phyloP scores from a whole-genome alignment of 2,888 invertebrate species.

The Rutpela maculata region DNA sequence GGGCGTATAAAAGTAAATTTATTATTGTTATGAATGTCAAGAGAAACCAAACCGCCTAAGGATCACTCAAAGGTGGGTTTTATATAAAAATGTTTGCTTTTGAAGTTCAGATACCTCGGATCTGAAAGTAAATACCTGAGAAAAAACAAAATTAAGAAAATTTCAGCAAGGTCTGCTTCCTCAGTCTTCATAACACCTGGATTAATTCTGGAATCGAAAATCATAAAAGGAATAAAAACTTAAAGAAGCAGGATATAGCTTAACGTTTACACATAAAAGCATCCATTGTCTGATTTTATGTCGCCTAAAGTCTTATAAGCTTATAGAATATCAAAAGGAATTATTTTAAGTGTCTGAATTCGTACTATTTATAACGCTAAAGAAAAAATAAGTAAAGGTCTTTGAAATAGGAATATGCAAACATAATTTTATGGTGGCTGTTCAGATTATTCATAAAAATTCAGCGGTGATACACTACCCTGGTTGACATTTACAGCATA shows the following conservation, averaged over 20 bases:
- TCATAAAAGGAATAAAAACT: neutral
- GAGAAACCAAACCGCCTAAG: too few relatives aligned
- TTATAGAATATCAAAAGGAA: neutral
- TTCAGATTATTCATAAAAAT: too few relatives aligned
- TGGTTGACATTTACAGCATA: too few relatives aligned
- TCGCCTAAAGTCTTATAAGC: neutral
- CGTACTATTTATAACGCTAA: neutral
- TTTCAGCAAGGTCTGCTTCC: neutral
- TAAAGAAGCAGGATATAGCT: neutral
- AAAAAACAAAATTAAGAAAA: neutral
- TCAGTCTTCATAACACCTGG: neutral
- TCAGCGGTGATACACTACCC: too few relatives aligned
- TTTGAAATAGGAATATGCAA: too few relatives aligned
- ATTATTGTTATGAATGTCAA: too few relatives aligned
- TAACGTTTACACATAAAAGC: neutral
- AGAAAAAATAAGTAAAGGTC: too few relatives aligned
- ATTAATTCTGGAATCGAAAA: neutral
- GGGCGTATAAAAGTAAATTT: too few relatives aligned
- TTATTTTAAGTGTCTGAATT: neutral
- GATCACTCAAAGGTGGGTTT: neutral
- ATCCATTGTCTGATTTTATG: neutral
- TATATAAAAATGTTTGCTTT: neutral
- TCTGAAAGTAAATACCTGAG: neutral
- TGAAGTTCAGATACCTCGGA: neutral
- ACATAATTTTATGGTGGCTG: too few relatives aligned